Percentiles rank a stretch among this genome's conserved stretches.
These are phyloP conservation scores for Ptychodera flava DNA, from an alignment of 35 echinoderm and acorn worm genomes.

Conservation along the genomic window DNA sequence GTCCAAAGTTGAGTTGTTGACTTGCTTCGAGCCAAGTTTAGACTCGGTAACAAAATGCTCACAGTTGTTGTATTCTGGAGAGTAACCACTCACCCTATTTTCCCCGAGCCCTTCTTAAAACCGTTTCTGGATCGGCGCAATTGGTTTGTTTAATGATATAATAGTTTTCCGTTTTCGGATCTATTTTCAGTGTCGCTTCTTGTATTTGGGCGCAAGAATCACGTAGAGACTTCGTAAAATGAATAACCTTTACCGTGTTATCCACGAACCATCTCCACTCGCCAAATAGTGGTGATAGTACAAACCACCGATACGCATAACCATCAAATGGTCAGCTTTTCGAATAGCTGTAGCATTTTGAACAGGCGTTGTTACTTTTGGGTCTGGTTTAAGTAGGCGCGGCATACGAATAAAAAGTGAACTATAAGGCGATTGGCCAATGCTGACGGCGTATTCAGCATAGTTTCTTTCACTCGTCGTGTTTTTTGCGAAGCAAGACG, in stretches of 20 bases:
- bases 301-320: neutral
- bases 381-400: no score
- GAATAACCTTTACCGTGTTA: neutral
- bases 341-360: no score
- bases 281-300: neutral
- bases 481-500: no score
- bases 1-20: neutral
- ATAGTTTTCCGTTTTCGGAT: no score
- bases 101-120: neutral
- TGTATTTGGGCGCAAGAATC: no score
- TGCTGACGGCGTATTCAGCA: no score
- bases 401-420: no score
- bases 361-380: no score
- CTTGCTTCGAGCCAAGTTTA: neutral
- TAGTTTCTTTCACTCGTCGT: no score
- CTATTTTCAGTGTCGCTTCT: no score
- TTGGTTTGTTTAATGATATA: neutral
- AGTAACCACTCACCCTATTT: neutral
- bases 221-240: no score
- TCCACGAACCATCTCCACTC: neutral
- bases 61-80: neutral
- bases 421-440: no score
- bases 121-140: neutral
- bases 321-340: neutral
- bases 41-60: neutral